Evolutionary conservation across 35 echinoderm and acorn worm species (phyloP), one percentile per base, ranked within the genome.

Genomic region (Ptychodera flava): DNA sequence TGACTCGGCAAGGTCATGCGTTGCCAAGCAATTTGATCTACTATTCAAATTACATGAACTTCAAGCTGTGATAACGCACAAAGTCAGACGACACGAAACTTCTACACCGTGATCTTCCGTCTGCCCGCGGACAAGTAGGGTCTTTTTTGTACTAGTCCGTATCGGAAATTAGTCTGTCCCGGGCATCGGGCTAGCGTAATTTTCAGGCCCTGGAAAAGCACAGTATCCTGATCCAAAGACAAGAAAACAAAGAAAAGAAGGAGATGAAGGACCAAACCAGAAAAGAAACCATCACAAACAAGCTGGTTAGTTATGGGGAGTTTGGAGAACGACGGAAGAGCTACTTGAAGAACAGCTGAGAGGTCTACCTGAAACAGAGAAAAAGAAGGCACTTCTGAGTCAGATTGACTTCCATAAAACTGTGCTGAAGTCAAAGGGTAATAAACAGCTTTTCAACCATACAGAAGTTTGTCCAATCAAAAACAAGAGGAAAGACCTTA

Each of bases 221-320:
- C 33, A 83, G 28, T 1, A 35, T 36, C 30, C 33, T 34, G 34
- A 15, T 1, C 10, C 30, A 2, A 36, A 36, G 28, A 34, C 34
- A 83, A 36, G 28, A 37, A 83, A 83, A n/a, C 82, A 83, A 30
- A 83, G 37, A 37, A 1, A 37, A 22, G 22, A 83, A 83, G 37
- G 37, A 83, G 28, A 37, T 33, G 80, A 37, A 36, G 37, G 37
- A 83, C n/a, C 16, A 83, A 37, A 83, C 31, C 45, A 83, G 37
- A 36, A 34, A 83, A 83, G 37, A n/a, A 16, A 83, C 30, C 28
- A 34, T 36, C 16, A 83, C 82, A 2, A 37, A 16, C 14, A 12
- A 6, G 6, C 45, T 64, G 45, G 22, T 64, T 12, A 22, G 35
- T 35, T 36, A 36, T 83, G 82, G 82, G 82, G 82, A 37, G 82